A percentile compares a stretch with the other conserved stretches of the same genome.
phyloP scores from a whole-genome alignment of 2,113 vertebrate genomes.

The Leucopsar rothschildi region DNA sequence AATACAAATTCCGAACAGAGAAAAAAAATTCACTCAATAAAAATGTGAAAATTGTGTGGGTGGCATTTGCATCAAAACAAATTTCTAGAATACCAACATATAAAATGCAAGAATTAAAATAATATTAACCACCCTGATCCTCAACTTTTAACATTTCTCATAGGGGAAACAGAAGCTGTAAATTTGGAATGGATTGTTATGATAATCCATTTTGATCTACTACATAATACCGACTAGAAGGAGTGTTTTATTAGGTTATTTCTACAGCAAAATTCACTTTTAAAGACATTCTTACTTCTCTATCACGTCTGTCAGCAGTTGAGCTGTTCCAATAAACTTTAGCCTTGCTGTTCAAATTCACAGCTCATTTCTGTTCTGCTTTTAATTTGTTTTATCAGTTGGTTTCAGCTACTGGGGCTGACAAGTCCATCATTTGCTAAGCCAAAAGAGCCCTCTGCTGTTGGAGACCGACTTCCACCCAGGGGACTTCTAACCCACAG shows the following conservation, averaged over 20 bases:
- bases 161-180: neutral
- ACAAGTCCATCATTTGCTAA: neutral
- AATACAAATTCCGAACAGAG: neutral
- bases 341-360: neutral
- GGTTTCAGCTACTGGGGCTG: neutral
- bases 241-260: neutral
- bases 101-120: neutral
- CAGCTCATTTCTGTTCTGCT: neutral
- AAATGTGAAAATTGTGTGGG: neutral
- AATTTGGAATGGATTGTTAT: neutral
- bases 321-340: neutral
- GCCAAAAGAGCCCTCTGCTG: constrained; percentile 43
- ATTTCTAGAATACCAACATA: neutral
- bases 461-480: neutral
- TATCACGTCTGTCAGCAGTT: neutral
- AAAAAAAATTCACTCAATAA: neutral
- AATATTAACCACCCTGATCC: neutral
- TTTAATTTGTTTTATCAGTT: neutral
- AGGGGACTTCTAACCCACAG: neutral
- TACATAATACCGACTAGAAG: neutral
- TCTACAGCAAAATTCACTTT: neutral
- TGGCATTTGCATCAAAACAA: neutral
- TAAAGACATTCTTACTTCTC: neutral
- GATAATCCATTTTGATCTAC: neutral
- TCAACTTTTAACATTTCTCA: neutral